Base-by-base conservation (phyloP, 2,888 invertebrate genomes). In the Spisula solida region DNA sequence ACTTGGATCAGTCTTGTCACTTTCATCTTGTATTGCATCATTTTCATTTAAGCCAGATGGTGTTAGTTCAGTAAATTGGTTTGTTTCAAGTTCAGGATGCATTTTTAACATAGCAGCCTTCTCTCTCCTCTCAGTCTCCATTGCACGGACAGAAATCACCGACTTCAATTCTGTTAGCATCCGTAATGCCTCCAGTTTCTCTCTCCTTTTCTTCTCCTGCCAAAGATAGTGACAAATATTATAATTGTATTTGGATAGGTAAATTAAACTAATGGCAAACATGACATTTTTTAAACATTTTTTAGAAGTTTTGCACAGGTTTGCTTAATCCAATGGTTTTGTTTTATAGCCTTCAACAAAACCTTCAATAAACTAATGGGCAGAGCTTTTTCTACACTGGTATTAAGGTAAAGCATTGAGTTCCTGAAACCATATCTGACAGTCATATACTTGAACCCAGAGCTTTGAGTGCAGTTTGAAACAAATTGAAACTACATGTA, bases 131-230 rank as follows among this genome's bases (percentile, higher is more conserved):
- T 94, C 93, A 25, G 92, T 93, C 47, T 95, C 95, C 16, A 88
- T 89, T 0, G 96, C 95, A 47, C 95, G 87, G 10, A 94, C 93
- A 34, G 95, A 93, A n/a, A 96, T 96, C 34, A 96, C 96, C 31
- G 94, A 92, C 87, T 94, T 95, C 78, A 96, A 91, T 83, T 96
- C 96, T 55, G 93, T 93, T 86, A 96, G 87, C 85, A 96, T 86
- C 48, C 95, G 89, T 66, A 94, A 31, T 20, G 95, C 95, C 85
- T 95, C 95, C 81, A 94, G 91, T 81, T 93, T 94, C 78, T 95
- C 95, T 78, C 85, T 85, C 66, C 93, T 93, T 91, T 93, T 94
- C 86, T 93, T 94, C 56, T 93, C 94, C 95, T 95, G 86, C n/a
- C 85, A 82, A 1, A 79, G 41, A 41, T 41, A 41, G 8, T n/a